Base-by-base conservation (phyloP, 1,140 invertebrate species). In the Myzus persicae region DNA sequence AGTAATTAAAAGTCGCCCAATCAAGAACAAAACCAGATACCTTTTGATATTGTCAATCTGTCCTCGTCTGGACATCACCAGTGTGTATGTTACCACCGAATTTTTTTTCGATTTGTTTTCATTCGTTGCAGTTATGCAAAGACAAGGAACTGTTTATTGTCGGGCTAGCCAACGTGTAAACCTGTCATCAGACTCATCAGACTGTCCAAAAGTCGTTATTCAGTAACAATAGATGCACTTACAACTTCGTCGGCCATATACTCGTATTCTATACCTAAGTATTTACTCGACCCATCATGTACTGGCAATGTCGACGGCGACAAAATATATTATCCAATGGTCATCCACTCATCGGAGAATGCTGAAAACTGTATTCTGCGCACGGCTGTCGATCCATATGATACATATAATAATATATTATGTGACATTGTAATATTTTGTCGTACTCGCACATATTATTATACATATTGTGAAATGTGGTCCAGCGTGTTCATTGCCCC, bases 401-500 rank as follows among this genome's bases (percentile, higher is more conserved):
- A 24, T 4, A n/a, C 20, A 76, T 76, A 51, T 22, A 51, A 51
- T 51, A 51, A 51, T 6, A 36, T 76, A n/a, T n/a, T 76, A 5
- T n/a, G 18, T 31, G 9, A 67, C 36, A 76, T 76, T 76, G 31
- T 76, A n/a, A 76, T 51, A 89, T 84, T 88, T 40, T 46, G 38
- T 44, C 44, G 31, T n/a, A 40, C 59, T n/a, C 59, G 2, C n/a
- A 76, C n/a, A 76, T 76, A 76, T 18, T n/a, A 67, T 67, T n/a
- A n/a, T 67, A 76, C 11, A n/a, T 76, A n/a, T n/a, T n/a, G 59
- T 76, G 59, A n/a, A 76, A 76, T 76, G 31, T n/a, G 2, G 84
- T 42, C n/a, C 84, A n/a, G 59, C n/a, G 76, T 92, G 91, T 92
- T 51, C 76, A 92, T 82, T 84, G 91, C 91, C 76, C 91, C 54